A percentile compares a stretch with the other conserved stretches of the same genome.
Evolutionary conservation across 2,113 vertebrate species (phyloP).

Genomic region (Protobothrops mucrosquamatus): DNA sequence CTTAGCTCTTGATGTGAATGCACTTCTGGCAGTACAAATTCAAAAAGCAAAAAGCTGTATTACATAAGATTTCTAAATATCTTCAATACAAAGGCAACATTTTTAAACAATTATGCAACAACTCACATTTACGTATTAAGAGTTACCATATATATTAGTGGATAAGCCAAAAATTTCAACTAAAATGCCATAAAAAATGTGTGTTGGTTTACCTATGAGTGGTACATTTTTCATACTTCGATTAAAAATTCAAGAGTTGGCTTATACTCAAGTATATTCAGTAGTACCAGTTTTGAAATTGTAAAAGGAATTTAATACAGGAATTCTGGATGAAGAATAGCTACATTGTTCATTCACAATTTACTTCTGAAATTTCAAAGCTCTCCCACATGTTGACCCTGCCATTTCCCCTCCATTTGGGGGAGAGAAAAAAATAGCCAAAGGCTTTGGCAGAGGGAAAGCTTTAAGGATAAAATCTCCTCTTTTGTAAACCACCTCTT

Average conservation of each 20-base stretch:
- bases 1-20: neutral
- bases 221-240: neutral
- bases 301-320: neutral
- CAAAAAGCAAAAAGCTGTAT: neutral
- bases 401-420: neutral
- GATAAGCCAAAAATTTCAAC: neutral
- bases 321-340: neutral
- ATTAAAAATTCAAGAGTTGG: neutral
- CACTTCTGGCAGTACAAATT: neutral
- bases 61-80: neutral
- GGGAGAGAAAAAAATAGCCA: neutral
- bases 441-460: neutral
- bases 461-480: neutral
- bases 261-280: neutral
- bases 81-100: neutral
- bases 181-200: neutral
- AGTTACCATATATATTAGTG: neutral
- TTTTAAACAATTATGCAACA: neutral
- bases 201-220: neutral
- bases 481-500: neutral
- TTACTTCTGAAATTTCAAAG: neutral
- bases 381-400: neutral
- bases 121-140: neutral
- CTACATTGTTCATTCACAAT: neutral
- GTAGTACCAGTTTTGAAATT: neutral